phyloP scores from a whole-genome alignment of 2,113 vertebrate species.

The Oxygymnocypris stewartii region DNA sequence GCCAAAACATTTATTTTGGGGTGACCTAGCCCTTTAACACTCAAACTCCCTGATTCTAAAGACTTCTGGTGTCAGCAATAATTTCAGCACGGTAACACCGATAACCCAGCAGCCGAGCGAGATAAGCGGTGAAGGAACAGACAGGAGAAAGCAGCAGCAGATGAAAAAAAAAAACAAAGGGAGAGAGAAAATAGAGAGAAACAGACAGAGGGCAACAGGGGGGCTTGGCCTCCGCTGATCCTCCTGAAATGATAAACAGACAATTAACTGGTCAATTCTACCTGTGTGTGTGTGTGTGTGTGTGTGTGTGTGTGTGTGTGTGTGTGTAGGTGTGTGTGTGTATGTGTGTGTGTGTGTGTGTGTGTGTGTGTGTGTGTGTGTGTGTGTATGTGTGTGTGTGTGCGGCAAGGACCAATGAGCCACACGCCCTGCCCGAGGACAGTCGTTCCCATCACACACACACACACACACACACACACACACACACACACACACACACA shows the following conservation, averaged over 20 bases:
- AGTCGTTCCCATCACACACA: slow-evolving; percentile 40
- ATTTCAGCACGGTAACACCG: slow-evolving; percentile 38
- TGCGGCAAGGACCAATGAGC: slow-evolving; percentile 45
- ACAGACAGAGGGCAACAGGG: slow-evolving; percentile 43
- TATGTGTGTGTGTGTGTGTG: slow-evolving; percentile 2
- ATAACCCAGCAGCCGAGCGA: slow-evolving; percentile 36
- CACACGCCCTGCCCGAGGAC: slow-evolving; percentile 46
- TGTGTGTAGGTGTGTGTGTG: slow-evolving; percentile 45
- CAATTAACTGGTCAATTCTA: slow-evolving; percentile 59
- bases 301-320: too few species aligned
- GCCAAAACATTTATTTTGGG: background rate
- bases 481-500: slow-evolving; percentile 24
- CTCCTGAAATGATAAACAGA: slow-evolving; percentile 59
- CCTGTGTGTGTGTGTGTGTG: slow-evolving; percentile 37
- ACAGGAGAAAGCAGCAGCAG: slow-evolving; percentile 7
- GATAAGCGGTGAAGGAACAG: slow-evolving; percentile 9
- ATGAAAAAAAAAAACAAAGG: slow-evolving; percentile 9
- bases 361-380: slow-evolving; percentile 40
- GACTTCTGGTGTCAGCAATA: slow-evolving; percentile 53
- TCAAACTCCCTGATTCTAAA: slow-evolving; percentile 33
- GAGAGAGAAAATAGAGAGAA: slow-evolving; percentile 28
- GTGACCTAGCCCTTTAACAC: slow-evolving; percentile 28
- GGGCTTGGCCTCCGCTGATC: slow-evolving; percentile 48
- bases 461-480: too few species aligned
- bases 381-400: slow-evolving; percentile 32